These are phyloP conservation scores for Rhagium mordax DNA, from an alignment of 2,888 invertebrate genomes.

Conservation along the genomic window DNA sequence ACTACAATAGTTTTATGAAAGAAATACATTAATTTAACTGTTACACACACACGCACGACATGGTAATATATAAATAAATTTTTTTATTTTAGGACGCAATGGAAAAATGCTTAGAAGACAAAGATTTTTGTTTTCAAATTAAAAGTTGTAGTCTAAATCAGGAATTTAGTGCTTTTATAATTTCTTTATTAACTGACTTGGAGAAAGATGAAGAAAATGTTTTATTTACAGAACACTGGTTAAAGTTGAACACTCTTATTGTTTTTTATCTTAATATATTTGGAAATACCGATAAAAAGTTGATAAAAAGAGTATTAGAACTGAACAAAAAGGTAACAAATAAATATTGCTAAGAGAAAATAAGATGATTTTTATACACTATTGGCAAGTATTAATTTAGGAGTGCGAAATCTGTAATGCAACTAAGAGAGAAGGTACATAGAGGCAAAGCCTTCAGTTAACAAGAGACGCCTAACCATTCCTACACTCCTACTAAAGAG, in stretches of 20 bases:
- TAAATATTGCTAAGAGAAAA: neutral
- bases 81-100: conserved; percentile 59
- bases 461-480: too few relatives aligned
- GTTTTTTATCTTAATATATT: conserved; percentile 82
- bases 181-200: conserved; percentile 75
- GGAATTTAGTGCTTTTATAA: conserved; percentile 80
- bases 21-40: too few relatives aligned
- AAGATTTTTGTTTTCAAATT: conserved; percentile 56
- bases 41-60: too few relatives aligned
- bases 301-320: conserved; percentile 82
- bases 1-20: too few relatives aligned
- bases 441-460: too few relatives aligned
- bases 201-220: conserved; percentile 75
- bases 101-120: conserved; percentile 64
- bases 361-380: neutral
- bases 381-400: too few relatives aligned
- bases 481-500: too few relatives aligned
- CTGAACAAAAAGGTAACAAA: conserved; percentile 80
- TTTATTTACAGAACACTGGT: conserved; percentile 74
- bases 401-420: too few relatives aligned
- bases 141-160: conserved; percentile 67
- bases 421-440: too few relatives aligned
- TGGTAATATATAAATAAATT: too few relatives aligned
- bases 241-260: conserved; percentile 79
- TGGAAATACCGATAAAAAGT: conserved; percentile 83